phyloP scores from a whole-genome alignment of 2,888 invertebrate species.

The Lutraria lutraria region DNA sequence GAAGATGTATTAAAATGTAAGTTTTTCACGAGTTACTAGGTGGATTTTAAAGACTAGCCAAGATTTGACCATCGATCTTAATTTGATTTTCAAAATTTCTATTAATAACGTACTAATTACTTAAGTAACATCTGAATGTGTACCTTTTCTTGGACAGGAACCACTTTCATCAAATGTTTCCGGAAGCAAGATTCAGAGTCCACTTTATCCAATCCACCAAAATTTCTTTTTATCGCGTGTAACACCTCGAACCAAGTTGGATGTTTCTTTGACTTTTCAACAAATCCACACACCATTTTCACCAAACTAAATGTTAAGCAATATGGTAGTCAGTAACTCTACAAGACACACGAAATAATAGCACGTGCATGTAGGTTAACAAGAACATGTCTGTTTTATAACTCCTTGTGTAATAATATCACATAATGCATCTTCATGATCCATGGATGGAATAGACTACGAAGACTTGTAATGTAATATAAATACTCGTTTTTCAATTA shows the following conservation, averaged over 20 bases:
- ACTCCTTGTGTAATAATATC: no score
- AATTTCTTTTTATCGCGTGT: slow-evolving; percentile 80
- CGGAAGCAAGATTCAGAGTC: slow-evolving; percentile 75
- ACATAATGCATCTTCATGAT: no score
- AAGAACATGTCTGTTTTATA: no score
- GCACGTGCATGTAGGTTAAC: background rate
- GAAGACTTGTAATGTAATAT: no score
- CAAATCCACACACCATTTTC: slow-evolving; percentile 80
- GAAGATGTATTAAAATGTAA: no score
- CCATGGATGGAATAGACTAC: no score
- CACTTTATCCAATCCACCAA: slow-evolving; percentile 81
- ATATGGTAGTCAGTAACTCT: background rate
- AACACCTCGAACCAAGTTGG: slow-evolving; percentile 75
- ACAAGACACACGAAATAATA: background rate
- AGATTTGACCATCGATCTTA: no score
- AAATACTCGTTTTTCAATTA: no score
- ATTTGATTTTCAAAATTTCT: no score
- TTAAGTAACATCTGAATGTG: background rate
- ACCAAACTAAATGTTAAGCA: slow-evolving; percentile 70
- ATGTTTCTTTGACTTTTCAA: slow-evolving; percentile 60
- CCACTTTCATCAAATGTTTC: slow-evolving; percentile 37
- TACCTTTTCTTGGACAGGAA: slow-evolving; percentile 19
- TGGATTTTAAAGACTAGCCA: no score
- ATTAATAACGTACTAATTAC: background rate
- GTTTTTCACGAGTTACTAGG: no score